These are phyloP conservation scores for Mastomys natalensis DNA, from an alignment of 2,113 vertebrate species.

Conservation along the genomic window DNA sequence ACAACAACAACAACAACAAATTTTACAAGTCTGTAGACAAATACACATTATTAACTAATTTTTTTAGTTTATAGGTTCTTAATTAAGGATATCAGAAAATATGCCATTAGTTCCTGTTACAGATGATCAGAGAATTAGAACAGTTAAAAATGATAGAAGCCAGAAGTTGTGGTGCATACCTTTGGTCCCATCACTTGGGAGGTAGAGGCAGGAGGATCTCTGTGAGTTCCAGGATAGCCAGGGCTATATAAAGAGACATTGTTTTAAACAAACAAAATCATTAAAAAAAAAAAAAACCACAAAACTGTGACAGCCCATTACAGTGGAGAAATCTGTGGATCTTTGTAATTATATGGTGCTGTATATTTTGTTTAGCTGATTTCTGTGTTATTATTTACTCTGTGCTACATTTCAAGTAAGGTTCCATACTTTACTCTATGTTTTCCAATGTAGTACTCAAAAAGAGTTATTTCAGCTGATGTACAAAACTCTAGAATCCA, in stretches of 20 bases:
- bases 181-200: background rate
- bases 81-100: background rate
- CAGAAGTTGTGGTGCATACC: background rate
- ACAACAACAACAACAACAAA: background rate
- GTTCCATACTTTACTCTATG: background rate
- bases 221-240: background rate
- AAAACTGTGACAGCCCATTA: background rate
- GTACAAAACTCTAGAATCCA: constrained; percentile 7
- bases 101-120: constrained; percentile 20
- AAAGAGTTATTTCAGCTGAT: background rate
- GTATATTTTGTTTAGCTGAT: background rate
- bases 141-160: background rate
- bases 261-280: background rate
- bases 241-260: background rate
- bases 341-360: background rate
- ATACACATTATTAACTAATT: background rate
- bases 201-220: background rate
- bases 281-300: background rate
- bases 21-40: background rate
- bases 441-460: background rate
- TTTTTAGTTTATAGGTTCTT: constrained; percentile 5
- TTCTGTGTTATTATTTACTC: background rate
- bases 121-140: constrained; percentile 2
- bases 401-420: background rate
- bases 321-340: background rate